Evolutionary conservation across 2,113 vertebrate genomes (phyloP).

Genomic region (Vidua chalybeata): DNA sequence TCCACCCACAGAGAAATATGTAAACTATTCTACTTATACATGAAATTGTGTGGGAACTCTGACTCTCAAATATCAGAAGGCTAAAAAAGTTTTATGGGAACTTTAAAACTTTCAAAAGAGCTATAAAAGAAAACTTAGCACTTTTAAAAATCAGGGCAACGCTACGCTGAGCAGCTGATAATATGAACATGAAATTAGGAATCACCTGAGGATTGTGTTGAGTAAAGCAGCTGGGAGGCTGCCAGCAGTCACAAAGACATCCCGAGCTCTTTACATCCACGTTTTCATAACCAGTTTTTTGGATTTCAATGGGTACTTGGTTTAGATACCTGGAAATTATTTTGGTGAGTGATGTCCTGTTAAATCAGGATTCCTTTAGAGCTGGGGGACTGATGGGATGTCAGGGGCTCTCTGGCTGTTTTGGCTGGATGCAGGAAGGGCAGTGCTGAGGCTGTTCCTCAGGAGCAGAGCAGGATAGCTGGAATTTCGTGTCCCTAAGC

Average conservation of each 20-base stretch:
- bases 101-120: too few species aligned
- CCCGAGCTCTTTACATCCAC: fast-evolving
- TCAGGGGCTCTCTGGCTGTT: not conserved
- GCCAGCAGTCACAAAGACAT: not conserved
- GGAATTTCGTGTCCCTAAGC: not conserved
- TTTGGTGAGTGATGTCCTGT: not conserved
- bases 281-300: not conserved
- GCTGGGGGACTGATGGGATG: not conserved
- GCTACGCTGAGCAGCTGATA: not conserved
- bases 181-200: not conserved
- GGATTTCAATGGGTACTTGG: not conserved
- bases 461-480: not conserved
- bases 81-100: too few species aligned
- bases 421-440: not conserved
- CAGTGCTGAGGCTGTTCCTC: not conserved
- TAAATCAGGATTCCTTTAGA: not conserved
- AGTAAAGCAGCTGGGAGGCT: not conserved
- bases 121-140: too few species aligned
- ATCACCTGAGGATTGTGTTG: not conserved
- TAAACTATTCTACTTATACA: too few species aligned
- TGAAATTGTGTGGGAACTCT: too few species aligned
- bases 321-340: not conserved
- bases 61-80: too few species aligned
- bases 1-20: too few species aligned
- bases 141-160: too few species aligned